Evolutionary conservation across 2,888 invertebrate species (phyloP).

Genomic region (Opisthograptis luteolata): DNA sequence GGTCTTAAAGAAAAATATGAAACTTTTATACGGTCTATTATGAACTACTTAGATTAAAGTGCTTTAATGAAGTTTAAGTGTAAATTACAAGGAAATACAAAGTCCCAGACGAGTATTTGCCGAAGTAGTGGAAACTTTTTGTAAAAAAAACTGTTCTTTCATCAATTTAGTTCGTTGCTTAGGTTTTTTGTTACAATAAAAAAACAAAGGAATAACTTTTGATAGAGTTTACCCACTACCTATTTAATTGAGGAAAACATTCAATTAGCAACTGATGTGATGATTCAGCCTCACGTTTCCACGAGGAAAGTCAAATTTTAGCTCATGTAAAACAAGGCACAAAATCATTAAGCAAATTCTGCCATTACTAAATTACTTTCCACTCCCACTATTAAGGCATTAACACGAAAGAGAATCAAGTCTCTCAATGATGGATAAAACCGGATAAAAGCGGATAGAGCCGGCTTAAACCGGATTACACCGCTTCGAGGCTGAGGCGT

Average conservation of each 20-base stretch:
- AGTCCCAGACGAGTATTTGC: conserved; percentile 35
- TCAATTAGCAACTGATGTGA: too few relatives aligned
- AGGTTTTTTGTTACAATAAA: not conserved
- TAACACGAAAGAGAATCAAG: conserved; percentile 78
- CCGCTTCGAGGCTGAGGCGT: conserved; percentile 73
- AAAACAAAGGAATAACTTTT: too few relatives aligned
- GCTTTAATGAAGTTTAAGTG: conserved; percentile 51
- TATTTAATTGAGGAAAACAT: too few relatives aligned
- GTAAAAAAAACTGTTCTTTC: conserved; percentile 16
- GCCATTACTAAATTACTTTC: conserved; percentile 60
- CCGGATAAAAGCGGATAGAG: conserved; percentile 58
- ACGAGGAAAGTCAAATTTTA: too few relatives aligned
- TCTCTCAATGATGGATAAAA: conserved; percentile 81
- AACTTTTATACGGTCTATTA: conserved; percentile 53
- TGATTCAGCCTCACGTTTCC: too few relatives aligned
- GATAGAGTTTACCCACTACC: too few relatives aligned
- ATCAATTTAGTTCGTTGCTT: not conserved
- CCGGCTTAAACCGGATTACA: conserved; percentile 68
- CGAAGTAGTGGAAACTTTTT: conserved; percentile 11
- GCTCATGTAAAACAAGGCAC: not conserved
- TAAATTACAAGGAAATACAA: conserved; percentile 45
- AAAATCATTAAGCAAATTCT: conserved; percentile 49
- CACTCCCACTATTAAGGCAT: conserved; percentile 70
- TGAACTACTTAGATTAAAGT: conserved; percentile 48
- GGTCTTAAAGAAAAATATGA: conserved; percentile 37